Evolutionary conservation across 2,113 vertebrate species (phyloP).

Genomic region (Hippocampus barbouri): DNA sequence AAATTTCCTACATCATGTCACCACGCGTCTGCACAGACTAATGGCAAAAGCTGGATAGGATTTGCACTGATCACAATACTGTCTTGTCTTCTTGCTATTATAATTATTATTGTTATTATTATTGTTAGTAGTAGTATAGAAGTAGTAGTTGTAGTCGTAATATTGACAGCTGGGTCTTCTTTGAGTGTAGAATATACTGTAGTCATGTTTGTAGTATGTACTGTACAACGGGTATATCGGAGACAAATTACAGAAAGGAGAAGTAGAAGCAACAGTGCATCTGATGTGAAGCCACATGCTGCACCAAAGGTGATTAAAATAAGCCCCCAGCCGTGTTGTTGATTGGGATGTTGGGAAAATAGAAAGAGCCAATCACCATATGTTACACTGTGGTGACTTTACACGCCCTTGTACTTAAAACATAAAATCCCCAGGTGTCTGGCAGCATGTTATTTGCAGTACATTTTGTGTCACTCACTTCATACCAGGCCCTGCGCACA

Average conservation of each 20-base stretch:
- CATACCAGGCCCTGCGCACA: constrained; percentile 5
- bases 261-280: constrained; percentile 13
- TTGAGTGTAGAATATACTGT: neutral
- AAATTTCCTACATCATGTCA: too few species aligned
- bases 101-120: too few species aligned
- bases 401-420: constrained; percentile 46
- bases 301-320: constrained; percentile 62
- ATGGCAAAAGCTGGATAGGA: too few species aligned
- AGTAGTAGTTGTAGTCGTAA: neutral
- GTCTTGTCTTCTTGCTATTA: too few species aligned
- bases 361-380: constrained; percentile 54
- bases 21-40: too few species aligned
- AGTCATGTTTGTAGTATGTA: constrained; percentile 7
- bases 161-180: constrained; percentile 7
- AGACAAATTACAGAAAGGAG: neutral
- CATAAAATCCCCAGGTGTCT: constrained; percentile 29
- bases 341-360: constrained; percentile 39
- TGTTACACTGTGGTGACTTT: constrained; percentile 53
- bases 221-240: constrained; percentile 3
- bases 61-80: too few species aligned
- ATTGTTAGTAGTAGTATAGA: too few species aligned
- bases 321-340: constrained; percentile 50
- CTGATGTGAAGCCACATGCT: constrained; percentile 17
- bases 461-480: constrained; percentile 32
- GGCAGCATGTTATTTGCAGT: constrained; percentile 29